Conservation (phyloP, 2,888 invertebrate genomes). For the Carabus problematicus region DNA sequence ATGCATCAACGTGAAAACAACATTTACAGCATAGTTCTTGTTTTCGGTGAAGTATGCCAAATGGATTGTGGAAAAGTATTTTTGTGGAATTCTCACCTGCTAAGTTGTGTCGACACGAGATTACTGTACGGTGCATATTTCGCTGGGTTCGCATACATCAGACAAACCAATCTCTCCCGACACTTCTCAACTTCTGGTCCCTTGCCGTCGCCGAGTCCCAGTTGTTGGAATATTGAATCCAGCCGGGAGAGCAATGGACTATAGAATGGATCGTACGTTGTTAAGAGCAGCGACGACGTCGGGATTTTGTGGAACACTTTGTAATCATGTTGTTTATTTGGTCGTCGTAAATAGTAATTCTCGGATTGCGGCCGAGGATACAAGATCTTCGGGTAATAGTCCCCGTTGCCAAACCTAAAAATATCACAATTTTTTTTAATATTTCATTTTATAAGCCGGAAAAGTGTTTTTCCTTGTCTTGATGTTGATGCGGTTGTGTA, state of each 20-base stretch:
- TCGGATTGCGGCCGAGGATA: slow-evolving; percentile 66
- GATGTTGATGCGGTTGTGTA: too few species aligned
- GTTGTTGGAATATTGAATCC: slow-evolving; percentile 81
- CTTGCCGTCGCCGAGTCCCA: slow-evolving; percentile 66
- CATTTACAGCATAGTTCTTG: too few species aligned
- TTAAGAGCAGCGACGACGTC: slow-evolving; percentile 79
- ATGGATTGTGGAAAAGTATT: slow-evolving; percentile 16
- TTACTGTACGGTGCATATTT: slow-evolving; percentile 91
- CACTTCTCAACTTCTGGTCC: slow-evolving; percentile 71
- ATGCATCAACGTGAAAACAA: too few species aligned
- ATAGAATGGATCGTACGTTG: slow-evolving; percentile 90
- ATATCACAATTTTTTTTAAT: neutral
- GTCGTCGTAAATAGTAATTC: slow-evolving; percentile 70
- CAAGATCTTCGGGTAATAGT: slow-evolving; percentile 48
- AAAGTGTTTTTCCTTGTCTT: too few species aligned
- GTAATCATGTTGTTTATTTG: slow-evolving; percentile 67
- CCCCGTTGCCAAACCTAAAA: slow-evolving; percentile 61
- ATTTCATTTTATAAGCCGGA: neutral
- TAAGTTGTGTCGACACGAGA: slow-evolving; percentile 85
- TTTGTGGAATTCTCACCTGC: slow-evolving; percentile 66
- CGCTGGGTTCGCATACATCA: slow-evolving; percentile 88
- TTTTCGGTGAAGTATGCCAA: too few species aligned
- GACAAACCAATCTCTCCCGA: slow-evolving; percentile 82
- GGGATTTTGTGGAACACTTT: slow-evolving; percentile 89
- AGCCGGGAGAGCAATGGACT: slow-evolving; percentile 84